Conservation (phyloP, 37 sponge, comb jelly and placozoan genomes). For the Diacarnus erythraeanus region DNA sequence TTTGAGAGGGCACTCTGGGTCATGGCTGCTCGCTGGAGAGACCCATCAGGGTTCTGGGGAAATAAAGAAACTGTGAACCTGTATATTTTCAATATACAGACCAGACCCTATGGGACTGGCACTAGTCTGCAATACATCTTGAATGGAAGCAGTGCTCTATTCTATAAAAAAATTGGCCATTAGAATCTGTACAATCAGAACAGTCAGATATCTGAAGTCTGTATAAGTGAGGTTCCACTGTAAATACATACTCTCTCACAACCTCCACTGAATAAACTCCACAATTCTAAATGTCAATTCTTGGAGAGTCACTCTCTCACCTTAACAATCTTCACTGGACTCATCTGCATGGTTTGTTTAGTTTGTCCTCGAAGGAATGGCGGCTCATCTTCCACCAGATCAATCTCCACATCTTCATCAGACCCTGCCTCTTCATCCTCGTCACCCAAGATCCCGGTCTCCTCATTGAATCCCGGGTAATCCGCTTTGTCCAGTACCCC, state of each 20-base stretch:
- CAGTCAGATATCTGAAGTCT: not conserved
- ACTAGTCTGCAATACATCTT: too few species aligned
- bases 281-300: too few species aligned
- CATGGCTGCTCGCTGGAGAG: constrained; percentile 95
- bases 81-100: not conserved
- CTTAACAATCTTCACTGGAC: constrained; percentile 95
- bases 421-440: constrained; percentile 78
- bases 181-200: too few species aligned
- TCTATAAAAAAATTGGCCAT: too few species aligned
- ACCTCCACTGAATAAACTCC: not conserved
- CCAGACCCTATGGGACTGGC: not conserved
- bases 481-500: constrained; percentile 92
- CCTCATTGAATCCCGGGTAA: constrained; percentile 94
- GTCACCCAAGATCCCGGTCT: constrained; percentile 74
- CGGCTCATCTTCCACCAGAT: constrained; percentile 93
- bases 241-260: not conserved
- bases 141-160: too few species aligned
- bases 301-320: constrained; percentile 32
- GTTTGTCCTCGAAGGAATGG: constrained; percentile 92
- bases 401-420: constrained; percentile 89
- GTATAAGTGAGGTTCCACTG: not conserved
- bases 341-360: constrained; percentile 69
- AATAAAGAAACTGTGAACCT: not conserved
- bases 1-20: constrained; percentile 98
- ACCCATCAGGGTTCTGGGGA: constrained; percentile 94